Conservation (phyloP, 2,113 vertebrate species). For the Gymnogyps californianus region DNA sequence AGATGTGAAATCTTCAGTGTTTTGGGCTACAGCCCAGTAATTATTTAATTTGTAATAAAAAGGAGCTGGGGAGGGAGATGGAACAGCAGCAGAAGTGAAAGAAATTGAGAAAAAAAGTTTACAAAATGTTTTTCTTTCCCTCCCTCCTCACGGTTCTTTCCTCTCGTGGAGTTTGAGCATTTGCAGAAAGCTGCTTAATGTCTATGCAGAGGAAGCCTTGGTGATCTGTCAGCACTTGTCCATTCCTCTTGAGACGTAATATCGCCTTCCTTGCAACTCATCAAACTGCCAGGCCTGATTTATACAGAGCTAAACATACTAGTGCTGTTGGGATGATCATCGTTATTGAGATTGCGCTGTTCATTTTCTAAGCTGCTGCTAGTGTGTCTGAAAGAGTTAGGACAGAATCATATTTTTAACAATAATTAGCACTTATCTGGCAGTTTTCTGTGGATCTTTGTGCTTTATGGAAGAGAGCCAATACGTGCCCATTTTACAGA, state of each 20-base stretch:
- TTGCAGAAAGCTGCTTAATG: constrained; percentile 47
- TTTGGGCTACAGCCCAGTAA: constrained; percentile 62
- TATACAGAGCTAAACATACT: constrained; percentile 22
- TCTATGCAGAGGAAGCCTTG: constrained; percentile 21
- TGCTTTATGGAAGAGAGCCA: not conserved
- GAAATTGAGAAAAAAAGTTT: not conserved
- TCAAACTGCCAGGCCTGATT: constrained; percentile 54
- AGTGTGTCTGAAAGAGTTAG: not conserved
- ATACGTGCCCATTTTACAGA: not conserved
- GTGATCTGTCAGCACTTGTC: constrained; percentile 64
- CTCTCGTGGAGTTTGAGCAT: not conserved
- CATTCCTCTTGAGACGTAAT: constrained; percentile 28
- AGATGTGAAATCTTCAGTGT: constrained; percentile 72
- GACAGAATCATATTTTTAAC: constrained; percentile 15
- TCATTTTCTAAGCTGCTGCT: constrained; percentile 11
- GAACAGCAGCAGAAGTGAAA: not conserved
- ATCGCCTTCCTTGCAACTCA: constrained; percentile 29
- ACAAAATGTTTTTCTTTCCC: not conserved
- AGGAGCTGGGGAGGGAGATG: not conserved
- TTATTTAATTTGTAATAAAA: constrained; percentile 71
- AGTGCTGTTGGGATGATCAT: constrained; percentile 23
- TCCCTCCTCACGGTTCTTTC: not conserved
- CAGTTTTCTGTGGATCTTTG: constrained; percentile 8
- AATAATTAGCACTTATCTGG: constrained; percentile 23
- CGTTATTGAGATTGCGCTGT: not conserved